Evolutionary conservation across 2,113 vertebrate species (phyloP), one percentile per base, ranked within the genome.

Genomic region (Daubentonia madagascariensis): DNA sequence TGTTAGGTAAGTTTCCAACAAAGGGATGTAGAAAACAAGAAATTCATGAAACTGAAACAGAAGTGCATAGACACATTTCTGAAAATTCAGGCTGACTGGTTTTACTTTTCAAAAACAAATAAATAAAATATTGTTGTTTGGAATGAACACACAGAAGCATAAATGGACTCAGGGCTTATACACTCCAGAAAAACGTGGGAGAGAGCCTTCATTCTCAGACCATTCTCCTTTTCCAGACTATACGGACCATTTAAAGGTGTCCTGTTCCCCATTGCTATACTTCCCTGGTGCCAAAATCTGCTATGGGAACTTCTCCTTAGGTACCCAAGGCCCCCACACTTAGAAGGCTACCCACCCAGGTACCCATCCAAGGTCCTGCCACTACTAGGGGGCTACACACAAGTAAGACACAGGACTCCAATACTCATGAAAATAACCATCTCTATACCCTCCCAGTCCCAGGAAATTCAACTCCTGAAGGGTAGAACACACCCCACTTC

Each of bases 41-140:
- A 94, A 79, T 4, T 63, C 28, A 8, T 35, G 8, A 75, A 91
- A 91, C 3, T 72, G 61, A 84, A 87, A 85, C 6, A 35, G 11
- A 89, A 43, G 8, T 52, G 67, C 32, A 43, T 57, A 95, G 73
- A 84, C 23, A 87, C 7, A 80, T 52, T 85, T 84, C 45, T 50
- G 52, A 90, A 80, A 89, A 59, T 90, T 75, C 73, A 90, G 5
- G 30, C n/a, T 75, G 48, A 81, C 9, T 68, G 13, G 3, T 54
- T 97, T 67, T 85, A 48, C 32, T 95, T 83, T 75, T 96, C 59
- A 76, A 87, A 30, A 91, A 81, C 35, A 68, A 95, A 93, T 52
- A 80, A 86, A 94, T 85, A 63, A 79, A 79, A 89, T 75, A 52
- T 28, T 85, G 20, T 18, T 70, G 14, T 84, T 84, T 63, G 23